Evolutionary conservation across 2,797 vertebrate species (phyloP).

Genomic region (Alectoris magna): DNA sequence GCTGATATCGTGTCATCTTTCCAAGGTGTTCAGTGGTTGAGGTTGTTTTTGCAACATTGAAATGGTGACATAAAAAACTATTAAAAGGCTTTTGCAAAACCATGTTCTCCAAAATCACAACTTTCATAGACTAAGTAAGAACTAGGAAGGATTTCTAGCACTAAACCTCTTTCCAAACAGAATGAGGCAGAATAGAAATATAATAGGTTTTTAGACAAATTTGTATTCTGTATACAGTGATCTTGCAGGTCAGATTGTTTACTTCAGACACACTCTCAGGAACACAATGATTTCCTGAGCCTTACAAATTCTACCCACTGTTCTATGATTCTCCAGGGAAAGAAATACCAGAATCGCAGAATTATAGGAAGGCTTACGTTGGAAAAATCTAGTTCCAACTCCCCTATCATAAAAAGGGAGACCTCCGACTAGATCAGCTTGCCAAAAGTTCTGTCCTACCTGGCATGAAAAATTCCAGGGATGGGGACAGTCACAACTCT

Average conservation of each 20-base stretch:
- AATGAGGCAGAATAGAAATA: not conserved
- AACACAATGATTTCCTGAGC: rapidly evolving
- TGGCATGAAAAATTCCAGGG: no score
- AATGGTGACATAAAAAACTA: not conserved
- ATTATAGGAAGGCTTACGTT: not conserved
- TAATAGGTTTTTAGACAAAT: not conserved
- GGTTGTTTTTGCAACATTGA: not conserved
- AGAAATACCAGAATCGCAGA: not conserved
- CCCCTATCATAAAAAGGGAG: no score
- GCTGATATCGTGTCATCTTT: not conserved
- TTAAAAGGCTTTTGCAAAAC: not conserved
- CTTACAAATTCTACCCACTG: not conserved
- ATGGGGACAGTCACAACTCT: no score
- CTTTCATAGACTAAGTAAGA: not conserved
- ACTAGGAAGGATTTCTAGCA: not conserved
- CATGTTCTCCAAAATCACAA: not conserved
- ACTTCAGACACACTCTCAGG: not conserved
- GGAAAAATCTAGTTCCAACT: no score
- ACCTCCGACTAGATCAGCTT: no score
- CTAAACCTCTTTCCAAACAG: not conserved
- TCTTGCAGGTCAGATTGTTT: not conserved
- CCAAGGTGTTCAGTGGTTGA: not conserved
- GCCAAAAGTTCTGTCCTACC: no score
- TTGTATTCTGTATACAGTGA: not conserved
- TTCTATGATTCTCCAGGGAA: not conserved